Base-by-base conservation (phyloP, 2,797 vertebrate genomes). In the Tenualosa ilisha region DNA sequence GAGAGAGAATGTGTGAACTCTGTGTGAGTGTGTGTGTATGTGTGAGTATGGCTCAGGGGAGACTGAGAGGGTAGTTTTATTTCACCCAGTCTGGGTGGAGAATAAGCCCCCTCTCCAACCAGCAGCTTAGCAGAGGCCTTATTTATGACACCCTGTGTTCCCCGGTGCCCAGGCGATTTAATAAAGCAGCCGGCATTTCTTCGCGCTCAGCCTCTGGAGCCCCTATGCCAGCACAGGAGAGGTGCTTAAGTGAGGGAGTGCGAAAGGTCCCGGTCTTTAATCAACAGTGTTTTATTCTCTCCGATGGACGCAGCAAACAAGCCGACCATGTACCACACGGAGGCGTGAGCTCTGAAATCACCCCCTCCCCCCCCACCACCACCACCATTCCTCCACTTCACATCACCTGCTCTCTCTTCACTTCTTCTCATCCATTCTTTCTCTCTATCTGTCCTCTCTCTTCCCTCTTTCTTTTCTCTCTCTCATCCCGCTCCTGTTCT, bases 281-380 rank as follows among this genome's bases (percentile, higher is more conserved):
- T 79, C 72, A 79, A 79, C 40, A 9, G 72, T 40, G 37, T 43
- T 79, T 40, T 63, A 63, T 79, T 79, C 40, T 40, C 72, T 31
- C 53, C 43, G 24, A 31, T 82, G 22, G n/a, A 53, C 50, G 51
- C n/a, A 7, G 15, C 72, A 37, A 22, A 40, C 72, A 79, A 20
- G 17, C 6, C 37, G 2, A 46, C 37, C 72, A 43, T 79, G 72
- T 79, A 43, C 72, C 37, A 40, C 26, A 31, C 26, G n/a, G 31
- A 31, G 37, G 31, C 12, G 13, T 31, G 26, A 37, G 65, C 31
- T 72, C 26, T 0, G 65, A 37, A 37, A 37, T 75, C 37, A 75
- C 72, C 22, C 40, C 3, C 37, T 37, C 7, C 13, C 31, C 65
- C 24, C 63, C 26, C 8, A n/a, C 3, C 46, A 46, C 46, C 3